Evolutionary conservation across 2,888 invertebrate genomes (phyloP), one percentile per base, ranked within the genome.

Genomic region (Aspidiotus destructor): DNA sequence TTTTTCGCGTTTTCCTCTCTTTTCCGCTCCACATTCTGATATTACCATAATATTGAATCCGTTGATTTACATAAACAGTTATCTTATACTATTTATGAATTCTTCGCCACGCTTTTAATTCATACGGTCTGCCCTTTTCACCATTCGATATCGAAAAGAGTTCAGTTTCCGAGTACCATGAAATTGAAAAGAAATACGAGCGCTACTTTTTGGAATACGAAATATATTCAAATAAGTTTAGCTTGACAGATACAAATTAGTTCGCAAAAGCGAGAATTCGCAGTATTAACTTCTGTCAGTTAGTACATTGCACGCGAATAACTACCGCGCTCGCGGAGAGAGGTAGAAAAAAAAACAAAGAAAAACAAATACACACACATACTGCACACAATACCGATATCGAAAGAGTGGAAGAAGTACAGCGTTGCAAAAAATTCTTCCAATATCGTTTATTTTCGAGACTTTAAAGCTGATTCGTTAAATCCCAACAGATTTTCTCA

Each of bases 171-270:
- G 61, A 61, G 61, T 61, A 41, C 61, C 61, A 61, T 61, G 61
- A 61, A 61, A 61, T 61, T 61, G 41, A 61, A 61, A 61, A 61
- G 61, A 61, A 61, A 42, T 61, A 61, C 61, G 61, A 61, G 61
- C 41, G 42, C 10, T 61, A 41, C 61, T 61, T 61, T 41, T 41
- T 17, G 61, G 61, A 61, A 61, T 61, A 61, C 61, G 44, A 61
- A 61, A 61, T 61, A 61, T 61, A 61, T 61, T 61, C 61, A 61
- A 61, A 61, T 61, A 61, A 61, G 61, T 42, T 61, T 42, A 61
- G 61, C 42, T 61, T 61, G 61, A 61, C 61, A 41, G 61, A 61
- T 61, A 61, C 61, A 61, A 61, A 61, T 61, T 61, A 61, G 61
- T 41, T 61, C 41, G 61, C 61, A 61, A 61, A 28, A 61, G 61